Conservation (phyloP, 1,140 invertebrate genomes). For the Chymomyza costata region DNA sequence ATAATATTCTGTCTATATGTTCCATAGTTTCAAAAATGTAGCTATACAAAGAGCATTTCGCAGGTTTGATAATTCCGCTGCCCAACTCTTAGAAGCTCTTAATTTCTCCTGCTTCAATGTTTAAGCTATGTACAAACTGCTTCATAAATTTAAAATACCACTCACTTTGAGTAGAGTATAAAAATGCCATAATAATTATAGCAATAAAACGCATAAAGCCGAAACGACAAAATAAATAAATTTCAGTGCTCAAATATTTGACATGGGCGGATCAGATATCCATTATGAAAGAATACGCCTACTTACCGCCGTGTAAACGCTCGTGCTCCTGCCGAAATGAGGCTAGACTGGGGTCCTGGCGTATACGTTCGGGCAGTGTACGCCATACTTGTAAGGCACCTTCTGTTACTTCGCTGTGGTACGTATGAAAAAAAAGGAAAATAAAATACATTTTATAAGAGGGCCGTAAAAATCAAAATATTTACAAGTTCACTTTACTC, state of each 20-base stretch:
- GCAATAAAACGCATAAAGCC: slow-evolving; percentile 33
- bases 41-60: no score
- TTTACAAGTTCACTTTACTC: slow-evolving; percentile 48
- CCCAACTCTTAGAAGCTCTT: no score
- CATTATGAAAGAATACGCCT: slow-evolving; percentile 8
- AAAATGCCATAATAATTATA: slow-evolving; percentile 68
- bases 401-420: slow-evolving; percentile 80
- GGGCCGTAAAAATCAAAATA: no score
- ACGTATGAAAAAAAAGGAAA: slow-evolving; percentile 29
- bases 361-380: slow-evolving; percentile 80
- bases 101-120: no score
- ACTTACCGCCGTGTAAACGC: slow-evolving; percentile 77
- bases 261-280: slow-evolving; percentile 7
- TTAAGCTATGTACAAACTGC: no score
- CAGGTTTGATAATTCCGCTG: no score
- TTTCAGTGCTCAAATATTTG: slow-evolving; percentile 15
- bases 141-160: no score
- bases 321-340: slow-evolving; percentile 80
- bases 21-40: no score
- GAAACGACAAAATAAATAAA: slow-evolving; percentile 24
- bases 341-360: slow-evolving; percentile 79
- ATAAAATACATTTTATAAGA: no score
- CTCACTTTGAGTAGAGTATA: no score
- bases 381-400: slow-evolving; percentile 80
- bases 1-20: no score